phyloP scores from a whole-genome alignment of 2,113 vertebrate genomes.

The Tetraodon nigroviridis region DNA sequence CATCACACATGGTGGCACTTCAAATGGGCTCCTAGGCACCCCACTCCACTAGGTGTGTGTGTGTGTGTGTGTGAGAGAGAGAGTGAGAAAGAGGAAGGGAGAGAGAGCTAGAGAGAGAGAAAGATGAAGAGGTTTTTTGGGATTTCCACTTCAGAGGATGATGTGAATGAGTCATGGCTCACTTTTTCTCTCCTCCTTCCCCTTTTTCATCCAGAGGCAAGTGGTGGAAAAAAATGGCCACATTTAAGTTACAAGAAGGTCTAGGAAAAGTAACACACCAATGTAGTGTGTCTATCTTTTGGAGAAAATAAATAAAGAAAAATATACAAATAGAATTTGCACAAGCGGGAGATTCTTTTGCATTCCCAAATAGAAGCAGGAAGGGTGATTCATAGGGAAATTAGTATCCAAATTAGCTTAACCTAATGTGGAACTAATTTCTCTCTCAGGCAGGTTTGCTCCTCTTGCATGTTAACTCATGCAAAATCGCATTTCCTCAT shows the following conservation, averaged over 20 bases:
- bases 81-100: slow-evolving; percentile 11
- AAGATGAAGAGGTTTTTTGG: slow-evolving; percentile 55
- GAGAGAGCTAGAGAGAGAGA: slow-evolving; percentile 12
- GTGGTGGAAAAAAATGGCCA: slow-evolving; percentile 45
- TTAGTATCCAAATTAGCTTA: not conserved
- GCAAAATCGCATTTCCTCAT: not conserved
- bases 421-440: not conserved
- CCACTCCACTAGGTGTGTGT: slow-evolving; percentile 14
- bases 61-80: slow-evolving; percentile 25
- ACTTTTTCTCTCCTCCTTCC: slow-evolving; percentile 21
- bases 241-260: slow-evolving; percentile 31
- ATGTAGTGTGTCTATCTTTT: slow-evolving; percentile 36
- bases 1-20: slow-evolving; percentile 58
- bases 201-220: slow-evolving; percentile 48
- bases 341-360: not conserved
- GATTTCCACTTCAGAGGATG: slow-evolving; percentile 68
- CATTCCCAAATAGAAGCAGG: not conserved
- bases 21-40: slow-evolving; percentile 48
- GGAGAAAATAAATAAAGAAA: not conserved
- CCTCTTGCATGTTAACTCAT: not conserved
- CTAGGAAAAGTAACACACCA: slow-evolving; percentile 18
- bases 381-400: not conserved
- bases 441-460: too few species aligned
- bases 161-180: slow-evolving; percentile 63
- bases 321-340: not conserved